These are phyloP conservation scores for Muntiacus reevesi DNA, from an alignment of 2,113 vertebrate genomes.

Conservation along the genomic window DNA sequence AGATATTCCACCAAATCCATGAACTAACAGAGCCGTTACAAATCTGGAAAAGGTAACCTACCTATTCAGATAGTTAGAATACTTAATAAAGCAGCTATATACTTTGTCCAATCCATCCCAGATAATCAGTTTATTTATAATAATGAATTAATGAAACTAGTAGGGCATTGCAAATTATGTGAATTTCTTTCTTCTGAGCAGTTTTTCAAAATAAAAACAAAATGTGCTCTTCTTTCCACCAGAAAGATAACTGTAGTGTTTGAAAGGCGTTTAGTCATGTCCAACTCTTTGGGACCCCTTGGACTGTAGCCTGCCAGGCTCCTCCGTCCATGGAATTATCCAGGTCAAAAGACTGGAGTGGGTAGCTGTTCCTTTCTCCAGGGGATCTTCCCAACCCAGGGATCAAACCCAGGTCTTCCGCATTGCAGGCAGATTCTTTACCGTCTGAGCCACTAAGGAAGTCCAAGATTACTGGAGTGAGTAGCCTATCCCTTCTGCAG, in stretches of 20 bases:
- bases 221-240: not conserved
- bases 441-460: not conserved
- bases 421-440: not conserved
- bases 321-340: not conserved
- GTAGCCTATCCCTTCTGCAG: not conserved
- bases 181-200: not conserved
- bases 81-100: not conserved
- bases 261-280: not conserved
- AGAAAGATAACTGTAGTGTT: not conserved
- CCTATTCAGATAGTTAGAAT: not conserved
- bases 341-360: not conserved
- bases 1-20: not conserved
- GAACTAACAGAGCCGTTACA: not conserved
- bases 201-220: slow-evolving; percentile 23
- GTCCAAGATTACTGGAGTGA: not conserved
- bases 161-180: not conserved
- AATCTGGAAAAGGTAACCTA: not conserved
- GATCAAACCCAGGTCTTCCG: not conserved
- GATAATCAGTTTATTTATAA: not conserved
- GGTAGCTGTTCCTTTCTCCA: not conserved
- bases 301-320: not conserved
- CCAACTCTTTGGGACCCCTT: not conserved
- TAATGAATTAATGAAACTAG: not conserved
- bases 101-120: not conserved
- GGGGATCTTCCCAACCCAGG: not conserved